Base-by-base conservation (phyloP, 2,797 vertebrate species). In the Anabacerthia variegaticeps region DNA sequence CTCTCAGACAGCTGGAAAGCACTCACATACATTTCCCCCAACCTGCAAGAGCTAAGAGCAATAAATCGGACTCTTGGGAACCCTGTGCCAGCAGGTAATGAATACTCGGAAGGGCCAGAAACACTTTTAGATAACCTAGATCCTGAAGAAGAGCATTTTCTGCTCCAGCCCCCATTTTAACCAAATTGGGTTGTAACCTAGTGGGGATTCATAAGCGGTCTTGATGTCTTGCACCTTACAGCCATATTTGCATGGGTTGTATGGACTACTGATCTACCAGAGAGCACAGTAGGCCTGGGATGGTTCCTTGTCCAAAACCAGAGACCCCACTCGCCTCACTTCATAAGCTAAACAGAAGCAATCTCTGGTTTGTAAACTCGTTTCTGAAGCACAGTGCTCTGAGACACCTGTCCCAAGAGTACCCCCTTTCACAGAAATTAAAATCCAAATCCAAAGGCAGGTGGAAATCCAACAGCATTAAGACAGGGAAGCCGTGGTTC, bases 1-100 rank as follows among this genome's bases (percentile, higher is more conserved):
- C 96, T 98, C 78, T 99, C 99, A 39, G 98, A 99, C 41, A 98
- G 98, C 97, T 99, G 99, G 99, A 99, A 98, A 96, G 97, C 96
- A 17, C 97, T 99, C 76, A 97, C 98, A 3, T 99, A 98, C 95
- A 97, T 98, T 43, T 99, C 99, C 43, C 99, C 99, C 91, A 99
- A 99, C 91, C 95, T 99, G 91, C 96, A 96, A 65, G 99, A 99
- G 94, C 95, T 99, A 74, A 96, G 95, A 95, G 97, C 98, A 81
- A 99, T 99, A 97, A 99, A 98, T 82, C 97, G 67, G 97, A 98
- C 98, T 12, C 97, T 99, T 0, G 98, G 98, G 56, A 81, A 98
- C 80, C 97, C 97, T 73, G 98, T 98, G 71, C 98, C 98, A 86
- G 92, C 98, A 97, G 99, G 99, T 99, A 97, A 24, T 82, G 20